phyloP scores from a whole-genome alignment of 2,113 vertebrate species.

The Macroglossus sobrinus region DNA sequence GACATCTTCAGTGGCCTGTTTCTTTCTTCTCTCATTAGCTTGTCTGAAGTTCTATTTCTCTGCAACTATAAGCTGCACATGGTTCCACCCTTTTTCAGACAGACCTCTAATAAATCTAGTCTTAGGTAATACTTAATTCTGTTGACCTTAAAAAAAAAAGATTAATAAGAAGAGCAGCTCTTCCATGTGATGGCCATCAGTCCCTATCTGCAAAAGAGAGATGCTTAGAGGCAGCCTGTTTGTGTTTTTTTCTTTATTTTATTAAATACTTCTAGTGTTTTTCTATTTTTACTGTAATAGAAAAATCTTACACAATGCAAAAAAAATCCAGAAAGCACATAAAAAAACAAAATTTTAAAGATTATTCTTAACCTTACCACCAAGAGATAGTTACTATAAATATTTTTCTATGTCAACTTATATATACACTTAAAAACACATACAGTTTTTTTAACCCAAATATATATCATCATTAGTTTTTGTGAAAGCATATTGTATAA shows the following conservation, averaged over 20 bases:
- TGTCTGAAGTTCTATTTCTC: background rate
- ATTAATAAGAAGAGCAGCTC: background rate
- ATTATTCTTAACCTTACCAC: background rate
- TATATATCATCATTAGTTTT: background rate
- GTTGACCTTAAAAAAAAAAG: background rate
- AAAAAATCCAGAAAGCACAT: background rate
- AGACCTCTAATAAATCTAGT: background rate
- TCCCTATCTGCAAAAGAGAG: background rate
- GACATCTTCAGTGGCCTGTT: constrained; percentile 15
- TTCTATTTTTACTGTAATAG: background rate
- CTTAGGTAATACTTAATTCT: background rate
- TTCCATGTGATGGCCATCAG: background rate
- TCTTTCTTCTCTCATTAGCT: constrained; percentile 39
- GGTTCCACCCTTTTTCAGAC: background rate
- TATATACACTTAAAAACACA: background rate
- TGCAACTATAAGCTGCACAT: background rate
- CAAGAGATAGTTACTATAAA: background rate
- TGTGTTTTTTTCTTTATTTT: background rate
- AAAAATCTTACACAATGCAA: background rate
- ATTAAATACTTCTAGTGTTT: background rate
- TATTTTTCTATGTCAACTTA: background rate
- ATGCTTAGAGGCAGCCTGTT: background rate
- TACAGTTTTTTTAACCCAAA: background rate
- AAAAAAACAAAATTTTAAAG: background rate
- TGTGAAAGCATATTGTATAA: background rate